Conservation (phyloP, 2,888 invertebrate species). For the Oscheius sp. region DNA sequence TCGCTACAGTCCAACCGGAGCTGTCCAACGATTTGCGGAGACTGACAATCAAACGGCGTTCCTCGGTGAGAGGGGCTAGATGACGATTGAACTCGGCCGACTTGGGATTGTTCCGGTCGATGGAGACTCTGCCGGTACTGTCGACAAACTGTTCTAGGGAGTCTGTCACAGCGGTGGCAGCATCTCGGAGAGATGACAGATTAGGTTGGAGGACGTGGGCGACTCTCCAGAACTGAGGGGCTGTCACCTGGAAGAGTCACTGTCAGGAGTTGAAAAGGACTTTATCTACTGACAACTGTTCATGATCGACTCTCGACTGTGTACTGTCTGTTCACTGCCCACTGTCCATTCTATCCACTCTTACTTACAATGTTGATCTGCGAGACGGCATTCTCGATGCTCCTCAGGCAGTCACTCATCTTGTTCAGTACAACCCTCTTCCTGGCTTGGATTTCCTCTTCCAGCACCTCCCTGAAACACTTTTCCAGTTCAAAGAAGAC, state of each 20-base stretch:
- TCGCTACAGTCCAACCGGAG: constrained; percentile 84
- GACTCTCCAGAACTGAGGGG: constrained; percentile 82
- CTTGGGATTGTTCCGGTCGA: constrained; percentile 49
- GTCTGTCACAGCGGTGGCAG: constrained; percentile 83
- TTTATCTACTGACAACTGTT: too few species aligned
- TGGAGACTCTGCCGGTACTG: constrained; percentile 54
- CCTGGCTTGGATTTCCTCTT: constrained; percentile 40
- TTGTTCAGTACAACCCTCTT: constrained; percentile 41
- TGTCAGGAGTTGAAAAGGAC: not conserved
- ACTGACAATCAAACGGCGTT: constrained; percentile 39
- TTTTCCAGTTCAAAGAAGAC: not conserved
- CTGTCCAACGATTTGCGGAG: constrained; percentile 83
- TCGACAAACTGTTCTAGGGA: constrained; percentile 73
- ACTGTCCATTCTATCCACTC: not conserved
- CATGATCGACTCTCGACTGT: too few species aligned
- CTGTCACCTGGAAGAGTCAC: constrained; percentile 36
- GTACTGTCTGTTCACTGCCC: too few species aligned
- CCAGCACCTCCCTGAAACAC: constrained; percentile 39
- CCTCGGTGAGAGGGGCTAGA: constrained; percentile 46
- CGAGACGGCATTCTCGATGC: constrained; percentile 34
- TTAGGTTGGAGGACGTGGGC: constrained; percentile 84
- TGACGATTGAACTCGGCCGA: constrained; percentile 43
- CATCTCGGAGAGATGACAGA: constrained; percentile 86
- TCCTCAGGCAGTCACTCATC: constrained; percentile 38
- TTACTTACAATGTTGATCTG: constrained; percentile 35